Evolutionary conservation across 2,888 invertebrate species (phyloP), one percentile per base, ranked within the genome.

Genomic region (Strigamia maritima): DNA sequence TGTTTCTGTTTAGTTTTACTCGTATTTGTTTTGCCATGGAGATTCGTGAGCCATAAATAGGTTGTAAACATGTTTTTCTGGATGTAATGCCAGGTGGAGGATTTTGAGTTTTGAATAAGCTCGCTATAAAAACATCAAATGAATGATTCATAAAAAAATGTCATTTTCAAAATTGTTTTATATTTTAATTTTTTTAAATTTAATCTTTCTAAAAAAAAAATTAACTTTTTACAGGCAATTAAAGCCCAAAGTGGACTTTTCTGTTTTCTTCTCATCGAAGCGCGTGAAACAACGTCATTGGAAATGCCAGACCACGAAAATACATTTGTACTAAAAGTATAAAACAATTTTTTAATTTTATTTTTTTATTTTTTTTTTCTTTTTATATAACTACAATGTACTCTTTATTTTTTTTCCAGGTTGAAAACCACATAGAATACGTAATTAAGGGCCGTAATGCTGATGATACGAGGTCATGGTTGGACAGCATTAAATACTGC

Each of bases 231-330:
- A n/a, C 84, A 91, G 89, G 85, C 87, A 40, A 83, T 87, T 24
- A 89, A 89, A 83, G 97, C 97, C 28, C 91, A 94, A 74, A 93
- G 94, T 85, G 98, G 98, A 24, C 94, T 98, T 10, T 97, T 98
- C 85, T 98, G 97, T 87, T 95, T 96, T 83, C 90, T 97, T 65
- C 95, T 98, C 84, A 92, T 92, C 1, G 97, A 98, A 86, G 97
- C 94, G 1, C 88, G 98, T 80, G 97, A 97, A 87, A 97, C 98
- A 0, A 97, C 97, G 12, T 94, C 95, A 0, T 87, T 98, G 80
- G 98, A 98, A 87, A 97, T 98, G 97, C 97, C 97, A 0, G 98
- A 98, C 85, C 93, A 94, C 85, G 94, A 97, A 86, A 95, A 97
- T 86, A 96, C 97, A 6, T 97, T 98, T 88, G 97, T 98, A 38